These are phyloP conservation scores for Ivindomyrus marchei DNA, from an alignment of 2,113 vertebrate genomes.

Conservation along the genomic window DNA sequence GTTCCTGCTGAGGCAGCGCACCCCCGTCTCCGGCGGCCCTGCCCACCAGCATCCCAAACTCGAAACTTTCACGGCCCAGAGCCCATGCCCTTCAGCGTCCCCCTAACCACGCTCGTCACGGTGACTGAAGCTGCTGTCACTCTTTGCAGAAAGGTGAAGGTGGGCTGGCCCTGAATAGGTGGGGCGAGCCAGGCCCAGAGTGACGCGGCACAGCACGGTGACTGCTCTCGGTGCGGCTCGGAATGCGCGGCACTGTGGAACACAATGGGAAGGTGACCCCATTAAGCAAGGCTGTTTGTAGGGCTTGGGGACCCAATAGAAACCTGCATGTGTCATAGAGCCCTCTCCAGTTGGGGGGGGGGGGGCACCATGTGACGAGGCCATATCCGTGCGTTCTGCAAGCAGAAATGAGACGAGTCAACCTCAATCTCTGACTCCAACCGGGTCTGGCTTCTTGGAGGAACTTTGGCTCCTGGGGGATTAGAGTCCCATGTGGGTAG, in stretches of 20 bases:
- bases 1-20: conserved; percentile 6
- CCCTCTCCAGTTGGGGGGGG: background rate
- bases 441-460: conserved; percentile 20
- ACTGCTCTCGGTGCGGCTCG: background rate
- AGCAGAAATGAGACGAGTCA: background rate
- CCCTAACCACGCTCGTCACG: background rate
- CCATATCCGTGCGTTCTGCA: background rate
- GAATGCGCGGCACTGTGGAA: background rate
- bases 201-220: too few relatives aligned
- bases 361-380: background rate
- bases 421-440: background rate
- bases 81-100: background rate
- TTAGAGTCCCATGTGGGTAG: conserved; percentile 24
- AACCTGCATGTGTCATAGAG: background rate
- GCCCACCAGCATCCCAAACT: background rate
- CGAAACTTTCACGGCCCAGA: background rate
- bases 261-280: conserved; percentile 6
- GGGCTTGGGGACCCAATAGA: background rate
- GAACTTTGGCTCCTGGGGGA: conserved; percentile 43
- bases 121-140: conserved; percentile 13
- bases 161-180: background rate
- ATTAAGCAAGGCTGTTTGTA: conserved; percentile 7
- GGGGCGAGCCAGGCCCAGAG: background rate
- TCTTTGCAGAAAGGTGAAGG: background rate
- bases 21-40: background rate